Conservation (phyloP, 2,113 vertebrate genomes). For the Stercorarius parasiticus region DNA sequence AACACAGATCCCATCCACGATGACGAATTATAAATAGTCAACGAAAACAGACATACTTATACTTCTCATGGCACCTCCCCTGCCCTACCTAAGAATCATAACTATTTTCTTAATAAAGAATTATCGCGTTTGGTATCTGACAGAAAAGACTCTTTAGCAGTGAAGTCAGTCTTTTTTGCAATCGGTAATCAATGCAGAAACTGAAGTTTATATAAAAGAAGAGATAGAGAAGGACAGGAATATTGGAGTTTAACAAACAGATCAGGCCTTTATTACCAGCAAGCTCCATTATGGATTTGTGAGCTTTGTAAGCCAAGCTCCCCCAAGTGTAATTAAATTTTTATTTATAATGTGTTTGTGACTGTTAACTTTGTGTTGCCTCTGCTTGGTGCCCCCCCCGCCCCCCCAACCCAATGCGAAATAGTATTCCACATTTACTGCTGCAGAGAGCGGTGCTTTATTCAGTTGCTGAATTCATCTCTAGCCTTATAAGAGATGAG, state of each 20-base stretch:
- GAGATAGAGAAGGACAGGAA: constrained; percentile 45
- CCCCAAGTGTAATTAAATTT: constrained; percentile 79
- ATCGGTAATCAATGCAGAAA: constrained; percentile 50
- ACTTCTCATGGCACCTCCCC: constrained; percentile 4
- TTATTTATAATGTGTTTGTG: constrained; percentile 79
- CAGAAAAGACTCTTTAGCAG: constrained; percentile 31
- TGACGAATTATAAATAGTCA: neutral
- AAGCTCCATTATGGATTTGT: constrained; percentile 74
- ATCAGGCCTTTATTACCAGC: constrained; percentile 74
- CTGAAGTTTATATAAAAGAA: constrained; percentile 58
- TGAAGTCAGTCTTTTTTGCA: constrained; percentile 29
- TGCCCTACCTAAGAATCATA: constrained; percentile 19
- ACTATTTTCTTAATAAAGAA: constrained; percentile 49
- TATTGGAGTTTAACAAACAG: constrained; percentile 72
- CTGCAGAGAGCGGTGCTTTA: neutral
- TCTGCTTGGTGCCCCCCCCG: constrained; percentile 31
- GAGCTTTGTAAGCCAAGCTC: constrained; percentile 77
- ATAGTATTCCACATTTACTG: constrained; percentile 52
- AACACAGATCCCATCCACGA: neutral
- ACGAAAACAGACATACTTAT: constrained; percentile 11
- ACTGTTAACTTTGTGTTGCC: constrained; percentile 72
- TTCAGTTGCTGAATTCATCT: constrained; percentile 44
- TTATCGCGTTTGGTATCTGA: constrained; percentile 21
- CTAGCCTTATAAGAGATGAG: constrained; percentile 52
- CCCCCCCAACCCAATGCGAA: constrained; percentile 21